Percentiles rank a stretch among this genome's conserved stretches.
These are phyloP conservation scores for Microcebus griseorufus DNA, from an alignment of 2,113 vertebrate species.

Conservation along the genomic window DNA sequence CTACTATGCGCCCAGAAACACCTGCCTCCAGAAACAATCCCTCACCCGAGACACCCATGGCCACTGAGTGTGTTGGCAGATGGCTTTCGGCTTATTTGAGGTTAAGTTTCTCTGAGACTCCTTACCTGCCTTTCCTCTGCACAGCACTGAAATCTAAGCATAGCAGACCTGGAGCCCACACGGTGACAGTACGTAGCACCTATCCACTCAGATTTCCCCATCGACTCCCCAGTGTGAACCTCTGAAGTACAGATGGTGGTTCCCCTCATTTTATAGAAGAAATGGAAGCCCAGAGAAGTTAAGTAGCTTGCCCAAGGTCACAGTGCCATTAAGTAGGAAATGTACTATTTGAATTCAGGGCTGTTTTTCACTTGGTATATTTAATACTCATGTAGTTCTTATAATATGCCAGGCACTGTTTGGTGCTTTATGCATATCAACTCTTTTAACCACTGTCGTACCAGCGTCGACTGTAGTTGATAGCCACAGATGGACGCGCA, in stretches of 20 bases:
- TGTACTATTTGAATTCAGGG: not conserved
- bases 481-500: no score
- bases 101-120: not conserved
- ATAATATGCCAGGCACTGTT: not conserved
- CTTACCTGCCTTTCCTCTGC: not conserved
- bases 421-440: not conserved
- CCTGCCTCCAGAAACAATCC: not conserved
- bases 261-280: not conserved
- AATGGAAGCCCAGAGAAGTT: not conserved
- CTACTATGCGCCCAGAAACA: accelerated
- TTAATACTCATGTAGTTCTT: not conserved
- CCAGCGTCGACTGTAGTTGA: no score
- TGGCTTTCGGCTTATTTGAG: conserved; percentile 36
- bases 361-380: not conserved
- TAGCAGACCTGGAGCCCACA: not conserved
- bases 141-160: not conserved
- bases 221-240: not conserved
- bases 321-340: not conserved
- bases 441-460: not conserved
- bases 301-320: not conserved
- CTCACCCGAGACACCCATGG: not conserved
- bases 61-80: not conserved
- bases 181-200: accelerated
- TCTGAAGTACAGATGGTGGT: not conserved
- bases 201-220: not conserved